Base-by-base conservation (phyloP, 2,113 vertebrate species). In the Chitala chitala region DNA sequence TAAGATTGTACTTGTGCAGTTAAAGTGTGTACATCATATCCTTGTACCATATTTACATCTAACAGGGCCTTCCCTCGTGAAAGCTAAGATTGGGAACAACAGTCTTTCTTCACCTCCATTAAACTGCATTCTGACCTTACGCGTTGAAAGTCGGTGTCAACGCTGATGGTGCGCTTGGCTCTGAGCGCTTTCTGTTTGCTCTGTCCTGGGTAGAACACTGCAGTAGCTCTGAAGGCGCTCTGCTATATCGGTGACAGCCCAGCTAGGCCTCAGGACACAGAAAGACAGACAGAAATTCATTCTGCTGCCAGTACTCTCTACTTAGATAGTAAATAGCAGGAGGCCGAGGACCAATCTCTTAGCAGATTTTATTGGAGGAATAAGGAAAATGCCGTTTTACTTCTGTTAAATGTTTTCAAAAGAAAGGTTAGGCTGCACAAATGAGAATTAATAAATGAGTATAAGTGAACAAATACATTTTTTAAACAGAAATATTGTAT, bases 201-300 rank as follows among this genome's bases (percentile, higher is more conserved):
- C n/a, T 36, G 8, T 17, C 44, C 42, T 36, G 26, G 9, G 31
- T 50, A 63, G 42, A 50, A 29, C 17, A 59, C 4, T 2, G 7
- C 58, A 63, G 55, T 63, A 55, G 42, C 42, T 73, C 20, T 63
- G 24, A 63, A 63, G 29, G 42, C 51, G 40, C 42, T 44, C 38
- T 20, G 24, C 42, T 33, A 38, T 59, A 63, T 51, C 71, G 50
- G 50, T 73, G 63, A 51, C 56, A 73, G 38, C n/a, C 61, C 8
- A 55, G 53, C 71, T 17, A 31, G 59, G 71, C 53, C 71, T 59
- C 53, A 1, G 55, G 38, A 42, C 22, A 38, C n/a, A 58, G 29
- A 22, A 33, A 56, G 20, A 71, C 53, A 40, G 31, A 38, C 17
- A 53, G 1, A 17, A 36, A n/a, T 53, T 50, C 51, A 38, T 71